phyloP scores from a whole-genome alignment of 1,140 invertebrate genomes.

The Papilio glaucus region DNA sequence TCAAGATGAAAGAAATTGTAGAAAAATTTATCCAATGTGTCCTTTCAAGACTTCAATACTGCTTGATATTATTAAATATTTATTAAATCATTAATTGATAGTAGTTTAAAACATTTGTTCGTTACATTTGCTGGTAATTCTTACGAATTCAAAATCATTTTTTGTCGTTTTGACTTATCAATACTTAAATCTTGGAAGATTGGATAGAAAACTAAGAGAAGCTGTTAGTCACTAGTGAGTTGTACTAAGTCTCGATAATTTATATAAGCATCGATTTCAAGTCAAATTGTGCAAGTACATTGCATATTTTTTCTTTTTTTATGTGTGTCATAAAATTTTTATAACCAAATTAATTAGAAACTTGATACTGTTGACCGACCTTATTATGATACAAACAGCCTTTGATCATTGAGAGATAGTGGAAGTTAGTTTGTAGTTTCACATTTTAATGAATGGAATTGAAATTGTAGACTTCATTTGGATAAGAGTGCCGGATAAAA shows the following conservation, averaged over 20 bases:
- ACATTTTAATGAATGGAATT: not conserved
- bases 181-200: no score
- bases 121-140: not conserved
- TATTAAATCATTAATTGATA: not conserved
- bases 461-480: not conserved
- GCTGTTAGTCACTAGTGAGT: no score
- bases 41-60: conserved; percentile 40
- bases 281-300: not conserved
- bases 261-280: not conserved
- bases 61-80: conserved; percentile 19
- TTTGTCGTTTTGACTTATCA: no score
- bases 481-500: no score
- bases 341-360: not conserved
- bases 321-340: not conserved
- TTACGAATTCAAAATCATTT: no score
- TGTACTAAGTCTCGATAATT: no score
- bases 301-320: not conserved
- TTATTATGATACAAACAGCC: not conserved
- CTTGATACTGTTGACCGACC: not conserved
- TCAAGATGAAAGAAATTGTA: conserved; percentile 41
- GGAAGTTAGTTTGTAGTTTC: not conserved
- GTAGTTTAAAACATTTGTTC: not conserved
- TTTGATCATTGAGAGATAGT: not conserved
- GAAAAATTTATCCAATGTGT: conserved; percentile 45
- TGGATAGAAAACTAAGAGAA: no score